A percentile compares a stretch with the other conserved stretches of the same genome.
Evolutionary conservation across 2,113 vertebrate species (phyloP).

Genomic region (Gallinago media): DNA sequence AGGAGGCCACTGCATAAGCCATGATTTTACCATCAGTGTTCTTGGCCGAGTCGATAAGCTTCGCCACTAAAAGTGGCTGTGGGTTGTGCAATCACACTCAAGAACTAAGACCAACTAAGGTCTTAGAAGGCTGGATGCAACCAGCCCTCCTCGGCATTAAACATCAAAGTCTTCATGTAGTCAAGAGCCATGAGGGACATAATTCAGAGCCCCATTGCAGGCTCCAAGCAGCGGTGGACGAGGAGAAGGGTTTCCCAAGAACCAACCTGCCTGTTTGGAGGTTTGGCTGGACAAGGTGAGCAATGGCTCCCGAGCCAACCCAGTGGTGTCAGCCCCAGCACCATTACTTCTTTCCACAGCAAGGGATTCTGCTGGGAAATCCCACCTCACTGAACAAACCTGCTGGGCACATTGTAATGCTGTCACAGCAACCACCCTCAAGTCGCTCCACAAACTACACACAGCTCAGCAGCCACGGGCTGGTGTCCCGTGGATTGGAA

Average conservation of each 20-base stretch:
- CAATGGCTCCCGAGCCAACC: accelerated
- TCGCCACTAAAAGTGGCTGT: background rate
- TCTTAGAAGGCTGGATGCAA: background rate
- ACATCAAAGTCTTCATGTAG: background rate
- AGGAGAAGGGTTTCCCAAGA: background rate
- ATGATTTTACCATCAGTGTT: background rate
- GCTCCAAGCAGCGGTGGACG: accelerated
- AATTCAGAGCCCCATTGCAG: background rate
- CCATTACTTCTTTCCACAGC: background rate
- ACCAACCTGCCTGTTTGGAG: background rate
- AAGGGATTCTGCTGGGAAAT: background rate
- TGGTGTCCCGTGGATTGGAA: accelerated
- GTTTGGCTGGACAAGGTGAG: background rate
- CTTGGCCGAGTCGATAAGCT: background rate
- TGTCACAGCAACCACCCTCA: background rate
- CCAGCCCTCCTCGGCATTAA: background rate
- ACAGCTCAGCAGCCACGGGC: background rate
- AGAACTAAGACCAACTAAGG: background rate
- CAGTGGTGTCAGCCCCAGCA: accelerated
- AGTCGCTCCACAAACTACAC: background rate
- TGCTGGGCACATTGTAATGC: background rate
- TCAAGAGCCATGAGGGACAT: background rate
- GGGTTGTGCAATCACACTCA: accelerated
- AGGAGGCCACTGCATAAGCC: background rate
- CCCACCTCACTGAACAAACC: background rate